Evolutionary conservation across 53 echinoderm and acorn worm species (phyloP), one percentile per base, ranked within the genome.

Genomic region (Holothuria leucospilota): DNA sequence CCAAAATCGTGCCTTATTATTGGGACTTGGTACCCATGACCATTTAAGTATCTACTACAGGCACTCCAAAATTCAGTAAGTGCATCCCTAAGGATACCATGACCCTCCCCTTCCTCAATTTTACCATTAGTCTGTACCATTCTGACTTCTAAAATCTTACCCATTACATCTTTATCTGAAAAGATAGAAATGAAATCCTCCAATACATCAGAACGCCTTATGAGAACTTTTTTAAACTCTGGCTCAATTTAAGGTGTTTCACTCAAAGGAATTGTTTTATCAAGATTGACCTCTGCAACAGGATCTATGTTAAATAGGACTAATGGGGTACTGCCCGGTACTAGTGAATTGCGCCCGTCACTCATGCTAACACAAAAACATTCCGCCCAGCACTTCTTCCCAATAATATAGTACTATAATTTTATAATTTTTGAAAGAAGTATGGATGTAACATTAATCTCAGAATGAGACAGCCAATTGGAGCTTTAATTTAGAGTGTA

Each of bases 81-180:
- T 25, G 64, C 64, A 64, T 64, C 64, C 23, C 28, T 2, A 27
- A 25, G 28, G 28, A 27, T 5, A 64, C 64, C 64, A 64, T 64
- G 64, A 64, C 64, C 64, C 64, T 64, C 64, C 64, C 64, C 64
- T 64, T 10, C 64, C 28, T 64, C 64, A 27, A 64, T 64, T 25
- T 27, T 27, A 25, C 64, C 64, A 64, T 64, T 64, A 2, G 64
- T 16, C 28, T 64, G 64, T 27, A 64, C 64, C 64, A 64, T 64
- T 64, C 64, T 23, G 28, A 64, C 28, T 5, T 64, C 64, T 64
- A 27, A 64, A 64, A 64, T 64, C 23, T 64, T 27, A 64, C 15
- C 64, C 64, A 64, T 64, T 5, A 64, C 2, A 64, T 12, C 64
- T 25, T 23, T 27, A 64, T 64, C 64, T 27, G 28, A 11, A 64